These are phyloP conservation scores for Erpobdella octoculata DNA, from an alignment of 2,888 invertebrate species.

Conservation along the genomic window DNA sequence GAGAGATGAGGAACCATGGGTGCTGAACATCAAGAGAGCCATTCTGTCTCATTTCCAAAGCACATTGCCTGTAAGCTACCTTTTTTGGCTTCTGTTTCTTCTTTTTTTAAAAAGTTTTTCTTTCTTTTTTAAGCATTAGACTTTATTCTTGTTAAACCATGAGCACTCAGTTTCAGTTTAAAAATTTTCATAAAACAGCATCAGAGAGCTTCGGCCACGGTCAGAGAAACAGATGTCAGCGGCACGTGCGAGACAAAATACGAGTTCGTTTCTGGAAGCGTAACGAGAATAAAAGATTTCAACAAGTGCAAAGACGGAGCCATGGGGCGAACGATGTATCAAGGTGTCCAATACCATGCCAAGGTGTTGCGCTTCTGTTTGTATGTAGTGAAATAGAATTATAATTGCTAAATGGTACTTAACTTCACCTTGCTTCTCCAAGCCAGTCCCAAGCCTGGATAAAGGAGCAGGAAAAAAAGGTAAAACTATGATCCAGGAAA, in stretches of 20 bases:
- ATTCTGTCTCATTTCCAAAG: slow-evolving; percentile 80
- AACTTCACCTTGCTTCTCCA: no score
- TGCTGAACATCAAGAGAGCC: slow-evolving; percentile 82
- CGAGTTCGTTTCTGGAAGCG: slow-evolving; percentile 41
- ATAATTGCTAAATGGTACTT: no score
- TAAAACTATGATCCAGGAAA: no score
- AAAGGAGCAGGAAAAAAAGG: no score
- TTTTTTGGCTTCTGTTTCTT: no score
- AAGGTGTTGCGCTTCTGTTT: slow-evolving; percentile 44
- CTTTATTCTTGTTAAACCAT: no score
- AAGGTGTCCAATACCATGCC: slow-evolving; percentile 45
- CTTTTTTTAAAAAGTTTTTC: no score
- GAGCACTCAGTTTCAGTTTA: no score
- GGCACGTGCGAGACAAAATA: slow-evolving; percentile 75
- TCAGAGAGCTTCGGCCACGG: slow-evolving; percentile 2
- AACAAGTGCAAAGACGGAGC: slow-evolving; percentile 45
- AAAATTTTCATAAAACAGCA: neutral
- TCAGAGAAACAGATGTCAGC: slow-evolving; percentile 63
- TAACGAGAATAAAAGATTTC: slow-evolving; percentile 47
- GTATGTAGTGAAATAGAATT: no score
- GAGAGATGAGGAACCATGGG: slow-evolving; percentile 65
- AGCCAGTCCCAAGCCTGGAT: no score
- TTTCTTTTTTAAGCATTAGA: no score
- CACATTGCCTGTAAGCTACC: slow-evolving; percentile 62
- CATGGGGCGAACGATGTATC: slow-evolving; percentile 43